These are phyloP conservation scores for Zaprionus nigranus DNA, from an alignment of 1,140 invertebrate genomes.

Conservation along the genomic window DNA sequence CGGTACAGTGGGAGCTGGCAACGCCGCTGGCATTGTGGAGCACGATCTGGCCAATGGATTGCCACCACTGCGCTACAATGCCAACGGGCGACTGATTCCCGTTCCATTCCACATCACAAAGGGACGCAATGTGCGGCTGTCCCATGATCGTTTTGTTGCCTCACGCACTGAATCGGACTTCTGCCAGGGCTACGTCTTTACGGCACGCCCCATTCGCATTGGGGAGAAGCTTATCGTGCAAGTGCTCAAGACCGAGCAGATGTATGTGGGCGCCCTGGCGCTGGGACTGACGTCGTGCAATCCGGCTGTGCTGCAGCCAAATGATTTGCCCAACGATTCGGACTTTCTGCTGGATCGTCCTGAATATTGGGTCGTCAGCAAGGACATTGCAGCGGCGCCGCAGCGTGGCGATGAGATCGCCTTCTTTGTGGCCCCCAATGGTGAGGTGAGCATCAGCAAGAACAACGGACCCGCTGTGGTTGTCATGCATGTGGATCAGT, in stretches of 20 bases:
- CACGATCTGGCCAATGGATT: constrained; percentile 82
- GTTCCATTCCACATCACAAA: constrained; percentile 91
- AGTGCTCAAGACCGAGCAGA: constrained; percentile 92
- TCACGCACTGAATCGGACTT: constrained; percentile 93
- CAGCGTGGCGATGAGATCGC: constrained; percentile 95
- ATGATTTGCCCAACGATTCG: constrained; percentile 96
- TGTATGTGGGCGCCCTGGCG: constrained; percentile 94
- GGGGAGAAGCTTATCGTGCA: constrained; percentile 95
- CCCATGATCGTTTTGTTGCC: constrained; percentile 91
- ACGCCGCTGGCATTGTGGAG: constrained; percentile 53
- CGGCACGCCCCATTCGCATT: constrained; percentile 91
- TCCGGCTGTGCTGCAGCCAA: constrained; percentile 89
- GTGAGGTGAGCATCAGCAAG: constrained; percentile 95
- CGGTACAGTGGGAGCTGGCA: neutral
- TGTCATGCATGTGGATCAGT: constrained; percentile 97
- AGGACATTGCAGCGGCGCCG: constrained; percentile 94
- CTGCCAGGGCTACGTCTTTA: constrained; percentile 97
- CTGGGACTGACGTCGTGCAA: constrained; percentile 97
- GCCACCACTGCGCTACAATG: constrained; percentile 89
- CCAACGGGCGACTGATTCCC: constrained; percentile 87
- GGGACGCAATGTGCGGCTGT: constrained; percentile 93
- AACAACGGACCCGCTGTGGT: constrained; percentile 92
- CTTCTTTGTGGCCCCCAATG: constrained; percentile 93
- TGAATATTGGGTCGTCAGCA: constrained; percentile 98
- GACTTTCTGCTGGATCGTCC: constrained; percentile 96